A percentile compares a stretch with the other conserved stretches of the same genome.
phyloP scores from a whole-genome alignment of 2,888 invertebrate genomes.

The Germaria angustata region DNA sequence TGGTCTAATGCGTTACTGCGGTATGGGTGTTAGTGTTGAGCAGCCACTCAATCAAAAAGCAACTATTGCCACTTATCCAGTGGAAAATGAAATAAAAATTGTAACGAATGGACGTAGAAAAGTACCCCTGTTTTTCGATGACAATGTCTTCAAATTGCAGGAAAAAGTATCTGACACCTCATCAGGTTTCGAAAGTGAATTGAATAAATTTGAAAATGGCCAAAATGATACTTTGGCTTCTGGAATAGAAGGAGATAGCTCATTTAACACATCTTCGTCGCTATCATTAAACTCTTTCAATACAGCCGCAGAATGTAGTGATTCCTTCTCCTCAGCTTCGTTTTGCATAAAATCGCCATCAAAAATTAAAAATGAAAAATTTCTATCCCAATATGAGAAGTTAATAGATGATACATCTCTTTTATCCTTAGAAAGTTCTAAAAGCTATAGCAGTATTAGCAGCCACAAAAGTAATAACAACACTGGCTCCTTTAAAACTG shows the following conservation, averaged over 20 bases:
- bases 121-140: constrained; percentile 72
- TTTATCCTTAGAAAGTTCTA: not conserved
- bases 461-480: not conserved
- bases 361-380: not conserved
- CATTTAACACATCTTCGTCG: constrained; percentile 17
- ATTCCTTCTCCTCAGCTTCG: not conserved
- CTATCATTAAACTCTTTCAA: constrained; percentile 12
- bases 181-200: constrained; percentile 16
- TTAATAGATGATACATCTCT: constrained; percentile 31
- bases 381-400: constrained; percentile 43
- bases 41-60: constrained; percentile 58
- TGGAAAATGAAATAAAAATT: constrained; percentile 66
- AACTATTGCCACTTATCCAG: constrained; percentile 70
- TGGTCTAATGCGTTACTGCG: constrained; percentile 75
- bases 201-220: not conserved
- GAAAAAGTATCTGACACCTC: constrained; percentile 47
- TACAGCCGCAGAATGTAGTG: constrained; percentile 1
- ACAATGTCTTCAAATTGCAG: constrained; percentile 71
- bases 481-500: not conserved
- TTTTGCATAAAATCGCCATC: not conserved
- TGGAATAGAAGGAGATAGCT: not conserved
- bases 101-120: constrained; percentile 70
- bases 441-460: not conserved
- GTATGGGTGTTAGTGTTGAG: constrained; percentile 71
- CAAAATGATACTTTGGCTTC: not conserved